Conservation (phyloP, 2,797 vertebrate genomes). For the Urocyon cinereoargenteus region DNA sequence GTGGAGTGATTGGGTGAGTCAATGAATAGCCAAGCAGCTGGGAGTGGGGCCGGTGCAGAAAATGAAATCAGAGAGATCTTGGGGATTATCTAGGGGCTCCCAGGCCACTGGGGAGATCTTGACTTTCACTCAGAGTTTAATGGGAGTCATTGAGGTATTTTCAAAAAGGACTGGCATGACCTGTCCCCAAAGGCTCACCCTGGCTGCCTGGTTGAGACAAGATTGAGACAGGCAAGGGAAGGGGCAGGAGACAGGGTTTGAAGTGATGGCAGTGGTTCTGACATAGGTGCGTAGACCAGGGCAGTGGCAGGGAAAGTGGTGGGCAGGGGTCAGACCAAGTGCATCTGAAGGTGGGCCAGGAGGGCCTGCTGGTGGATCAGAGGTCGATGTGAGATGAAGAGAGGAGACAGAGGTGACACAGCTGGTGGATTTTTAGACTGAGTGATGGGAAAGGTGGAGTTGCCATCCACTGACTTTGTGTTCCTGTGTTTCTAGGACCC, state of each 20-base stretch:
- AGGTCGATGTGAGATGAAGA: background rate
- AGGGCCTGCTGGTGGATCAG: background rate
- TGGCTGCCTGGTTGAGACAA: background rate
- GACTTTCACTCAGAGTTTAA: background rate
- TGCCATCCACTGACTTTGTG: background rate
- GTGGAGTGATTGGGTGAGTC: too few relatives aligned
- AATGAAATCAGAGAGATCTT: background rate
- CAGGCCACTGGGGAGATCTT: background rate
- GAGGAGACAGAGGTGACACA: background rate
- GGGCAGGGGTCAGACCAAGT: too few relatives aligned
- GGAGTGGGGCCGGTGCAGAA: fast-evolving
- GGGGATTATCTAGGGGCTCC: background rate
- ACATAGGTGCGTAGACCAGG: background rate
- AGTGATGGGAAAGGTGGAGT: background rate
- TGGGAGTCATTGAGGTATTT: background rate
- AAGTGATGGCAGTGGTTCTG: background rate
- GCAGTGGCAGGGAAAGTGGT: background rate
- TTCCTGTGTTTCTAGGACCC: background rate
- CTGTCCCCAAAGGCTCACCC: background rate
- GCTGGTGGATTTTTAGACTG: background rate
- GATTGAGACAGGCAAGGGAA: background rate
- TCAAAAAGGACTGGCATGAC: background rate
- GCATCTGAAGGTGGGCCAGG: background rate
- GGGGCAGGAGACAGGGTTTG: background rate
- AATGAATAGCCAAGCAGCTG: background rate